Evolutionary conservation across 2,888 invertebrate genomes (phyloP), one percentile per base, ranked within the genome.

Genomic region (Cremastinae sp.): DNA sequence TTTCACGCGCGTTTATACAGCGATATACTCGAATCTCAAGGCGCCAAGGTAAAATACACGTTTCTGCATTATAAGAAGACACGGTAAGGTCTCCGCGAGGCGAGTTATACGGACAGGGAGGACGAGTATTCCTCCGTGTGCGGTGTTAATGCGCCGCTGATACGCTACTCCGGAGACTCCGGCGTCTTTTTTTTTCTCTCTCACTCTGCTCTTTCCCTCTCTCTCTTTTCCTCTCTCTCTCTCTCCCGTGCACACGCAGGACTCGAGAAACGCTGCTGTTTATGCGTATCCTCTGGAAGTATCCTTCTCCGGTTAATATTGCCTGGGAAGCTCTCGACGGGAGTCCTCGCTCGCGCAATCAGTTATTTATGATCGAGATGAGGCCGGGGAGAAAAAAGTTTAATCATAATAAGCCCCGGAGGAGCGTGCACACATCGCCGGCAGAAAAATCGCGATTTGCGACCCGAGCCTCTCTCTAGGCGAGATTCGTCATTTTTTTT

Each of bases 331-430:
- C 71, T 71, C 75, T 68, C 75, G 51, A 68, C 75, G 75, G 71
- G 71, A 68, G 75, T 72, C 65, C 65, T 14, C 62, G 54, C 58
- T 69, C 56, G 62, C 65, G 75, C 75, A 66, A 75, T 75, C 71
- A 62, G 71, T 75, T 75, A 75, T 75, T 71, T 71, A 75, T 62
- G 71, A 75, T 71, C 56, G 61, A 71, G 61, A 71, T 59, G 58
- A 54, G 10, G 12, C 7, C 7, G 43, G 16, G 22, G 12, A 28
- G 41, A 28, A 49, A 65, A 41, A 71, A 14, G 34, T 71, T 71
- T 71, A 70, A 75, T 75, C 70, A 74, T 74, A 74, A 74, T 74
- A 74, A 74, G 64, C 74, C 43, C 22, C 58, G 58, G 36, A 58
- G 58, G 51, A 28, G 28, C 28, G 51, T 64, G 64, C 64, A 59